Evolutionary conservation across 2,797 vertebrate species (phyloP), one percentile per base, ranked within the genome.

Genomic region (Phrynocephalus vlangalii): DNA sequence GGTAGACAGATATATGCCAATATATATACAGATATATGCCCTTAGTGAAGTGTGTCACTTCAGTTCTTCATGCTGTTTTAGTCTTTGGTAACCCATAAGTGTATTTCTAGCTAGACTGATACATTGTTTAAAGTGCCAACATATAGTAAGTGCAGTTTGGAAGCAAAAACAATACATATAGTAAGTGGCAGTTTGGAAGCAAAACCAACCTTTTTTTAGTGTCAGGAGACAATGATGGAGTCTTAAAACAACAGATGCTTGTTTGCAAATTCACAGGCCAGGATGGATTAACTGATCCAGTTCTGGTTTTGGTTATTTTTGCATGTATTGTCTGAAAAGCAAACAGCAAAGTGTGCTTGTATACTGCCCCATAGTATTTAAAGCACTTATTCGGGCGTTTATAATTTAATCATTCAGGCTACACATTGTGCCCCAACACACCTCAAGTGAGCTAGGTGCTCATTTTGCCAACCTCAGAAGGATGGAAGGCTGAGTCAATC

Each of bases 21-120:
- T 44, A 44, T 44, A 44, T 44, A 44, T 44, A 44, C 38, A 44
- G 38, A 44, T 44, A 44, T 44, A 44, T 89, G 67, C 75, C 79
- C 70, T 1, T 89, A 84, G 24, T 86, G 24, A 91, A 90, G 71
- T 50, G 89, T 92, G 48, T 90, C 70, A 60, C 84, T 94, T 93
- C 91, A 85, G 1, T 89, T 91, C 84, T 91, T 92, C 66, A 38
- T 87, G 89, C n/a, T 0, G 3, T 70, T 60, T 70, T 28, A 84
- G 38, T 84, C 75, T 70, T 90, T 48, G 88, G 0, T 30, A 9
- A 20, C 20, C 38, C 48, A 33, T 78, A 24, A 86, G 79, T 82
- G 84, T n/a, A 5, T 7, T 11, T 87, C 15, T 4, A 10, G 91
- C 72, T 67, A 78, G 79, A 50, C 38, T 91, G 63, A 71, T 38